Percentiles rank a stretch among this genome's conserved stretches.
These are phyloP conservation scores for Schizothorax lantsangensis DNA, from an alignment of 2,797 vertebrate species.

Conservation along the genomic window DNA sequence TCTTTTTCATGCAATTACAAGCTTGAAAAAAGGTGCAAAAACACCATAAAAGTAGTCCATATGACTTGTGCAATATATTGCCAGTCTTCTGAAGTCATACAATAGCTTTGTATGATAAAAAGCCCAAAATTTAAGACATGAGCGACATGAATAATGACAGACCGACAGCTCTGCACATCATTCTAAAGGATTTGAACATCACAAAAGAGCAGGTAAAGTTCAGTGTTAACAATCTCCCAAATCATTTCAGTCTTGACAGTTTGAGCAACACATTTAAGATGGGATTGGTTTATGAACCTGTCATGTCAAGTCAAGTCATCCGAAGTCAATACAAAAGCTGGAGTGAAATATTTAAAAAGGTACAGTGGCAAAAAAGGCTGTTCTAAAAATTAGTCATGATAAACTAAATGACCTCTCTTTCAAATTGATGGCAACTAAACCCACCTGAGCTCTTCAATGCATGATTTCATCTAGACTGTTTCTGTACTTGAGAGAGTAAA, in stretches of 20 bases:
- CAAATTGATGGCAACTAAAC: background rate
- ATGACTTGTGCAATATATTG: background rate
- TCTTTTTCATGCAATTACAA: conserved; percentile 4
- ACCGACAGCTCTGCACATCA: conserved; percentile 11
- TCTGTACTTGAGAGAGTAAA: background rate
- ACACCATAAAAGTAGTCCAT: background rate
- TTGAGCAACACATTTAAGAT: conserved; percentile 1
- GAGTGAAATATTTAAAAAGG: background rate
- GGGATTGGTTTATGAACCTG: conserved; percentile 20
- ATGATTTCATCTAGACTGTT: background rate
- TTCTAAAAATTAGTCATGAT: background rate
- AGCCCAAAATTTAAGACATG: conserved; percentile 17
- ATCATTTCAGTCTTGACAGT: conserved; percentile 12
- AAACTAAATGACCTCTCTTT: background rate
- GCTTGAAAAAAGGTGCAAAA: background rate
- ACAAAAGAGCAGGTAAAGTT: conserved; percentile 17
- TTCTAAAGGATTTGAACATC: conserved; percentile 7
- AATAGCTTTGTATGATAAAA: background rate
- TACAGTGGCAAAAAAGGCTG: background rate
- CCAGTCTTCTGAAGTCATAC: background rate
- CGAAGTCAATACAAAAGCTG: background rate
- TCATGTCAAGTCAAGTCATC: background rate
- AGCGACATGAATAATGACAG: background rate
- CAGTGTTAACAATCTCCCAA: conserved; percentile 1
- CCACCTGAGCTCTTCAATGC: background rate